These are phyloP conservation scores for Aurelia sp. DNA, from an alignment of 30 jellyfish, hydroid and myxozoan species.

Conservation along the genomic window DNA sequence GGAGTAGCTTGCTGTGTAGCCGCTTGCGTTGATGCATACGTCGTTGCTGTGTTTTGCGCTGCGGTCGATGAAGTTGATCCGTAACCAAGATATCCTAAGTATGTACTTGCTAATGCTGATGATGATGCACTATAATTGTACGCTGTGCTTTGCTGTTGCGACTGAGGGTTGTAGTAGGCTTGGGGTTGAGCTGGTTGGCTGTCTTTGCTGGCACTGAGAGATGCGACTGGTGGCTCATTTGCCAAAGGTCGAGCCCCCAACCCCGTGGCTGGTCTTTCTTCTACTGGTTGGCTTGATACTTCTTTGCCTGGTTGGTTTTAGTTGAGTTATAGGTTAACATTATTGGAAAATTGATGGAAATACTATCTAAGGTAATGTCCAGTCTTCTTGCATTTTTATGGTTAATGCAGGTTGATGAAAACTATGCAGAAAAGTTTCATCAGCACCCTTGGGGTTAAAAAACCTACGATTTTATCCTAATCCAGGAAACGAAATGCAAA, in stretches of 20 bases:
- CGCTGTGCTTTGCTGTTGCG: conserved; percentile 11
- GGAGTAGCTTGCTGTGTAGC: conserved; percentile 26
- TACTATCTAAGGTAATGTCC: too few species aligned
- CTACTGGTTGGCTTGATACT: too few species aligned
- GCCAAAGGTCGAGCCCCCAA: neutral
- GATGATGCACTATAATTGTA: conserved; percentile 19
- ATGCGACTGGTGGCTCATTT: neutral
- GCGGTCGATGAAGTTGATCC: conserved; percentile 9
- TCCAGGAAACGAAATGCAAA: too few species aligned
- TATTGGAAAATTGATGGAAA: too few species aligned
- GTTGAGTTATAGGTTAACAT: too few species aligned
- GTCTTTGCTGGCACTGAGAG: neutral
- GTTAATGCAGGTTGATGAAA: too few species aligned
- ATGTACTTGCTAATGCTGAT: conserved; percentile 16
- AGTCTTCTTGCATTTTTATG: too few species aligned
- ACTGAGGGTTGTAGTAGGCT: conserved; percentile 2
- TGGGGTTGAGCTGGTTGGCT: conserved; percentile 13
- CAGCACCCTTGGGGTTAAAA: too few species aligned
- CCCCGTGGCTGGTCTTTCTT: too few species aligned
- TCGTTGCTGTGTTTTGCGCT: conserved; percentile 4
- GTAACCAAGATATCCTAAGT: conserved; percentile 13
- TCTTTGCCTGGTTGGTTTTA: too few species aligned
- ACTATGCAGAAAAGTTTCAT: too few species aligned
- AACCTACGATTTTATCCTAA: too few species aligned
- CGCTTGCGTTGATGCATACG: conserved; percentile 2